phyloP scores from a whole-genome alignment of 2,888 invertebrate species.

The Cerceris rybyensis region DNA sequence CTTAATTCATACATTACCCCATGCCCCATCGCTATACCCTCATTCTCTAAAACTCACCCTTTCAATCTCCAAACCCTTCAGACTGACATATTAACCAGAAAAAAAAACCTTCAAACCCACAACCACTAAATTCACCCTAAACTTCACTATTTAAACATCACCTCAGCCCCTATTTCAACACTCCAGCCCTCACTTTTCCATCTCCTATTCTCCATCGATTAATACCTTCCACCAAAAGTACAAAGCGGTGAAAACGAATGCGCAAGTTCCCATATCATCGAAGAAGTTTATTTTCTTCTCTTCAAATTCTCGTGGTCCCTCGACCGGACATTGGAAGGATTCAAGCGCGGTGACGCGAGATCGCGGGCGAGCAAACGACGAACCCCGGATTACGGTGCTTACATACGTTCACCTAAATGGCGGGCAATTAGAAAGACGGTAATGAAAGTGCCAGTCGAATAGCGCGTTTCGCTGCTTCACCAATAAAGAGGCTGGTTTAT shows the following conservation, averaged over 20 bases:
- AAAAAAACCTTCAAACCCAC: too few species aligned
- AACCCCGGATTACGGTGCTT: conserved; percentile 62
- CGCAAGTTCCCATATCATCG: conserved; percentile 18
- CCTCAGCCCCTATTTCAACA: too few species aligned
- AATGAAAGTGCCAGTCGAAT: conserved; percentile 79
- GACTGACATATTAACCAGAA: too few species aligned
- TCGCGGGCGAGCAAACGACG: conserved; percentile 56
- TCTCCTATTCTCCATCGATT: neutral
- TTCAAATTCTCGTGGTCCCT: conserved; percentile 37
- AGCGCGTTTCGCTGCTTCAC: conserved; percentile 71
- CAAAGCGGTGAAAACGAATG: neutral
- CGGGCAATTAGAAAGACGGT: conserved; percentile 79
- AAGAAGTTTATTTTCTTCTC: conserved; percentile 42
- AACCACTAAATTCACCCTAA: too few species aligned
- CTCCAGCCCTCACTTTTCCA: too few species aligned
- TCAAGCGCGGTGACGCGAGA: conserved; percentile 51
- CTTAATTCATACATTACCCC: too few species aligned
- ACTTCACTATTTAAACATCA: too few species aligned
- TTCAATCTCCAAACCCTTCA: too few species aligned
- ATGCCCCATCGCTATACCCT: too few species aligned
- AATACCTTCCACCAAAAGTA: neutral
- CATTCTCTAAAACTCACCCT: too few species aligned
- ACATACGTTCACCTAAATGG: conserved; percentile 73
- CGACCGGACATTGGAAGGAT: conserved; percentile 34
- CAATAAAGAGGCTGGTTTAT: conserved; percentile 77